Evolutionary conservation across 2,113 vertebrate species (phyloP).

Genomic region (Bujurquina vittata): DNA sequence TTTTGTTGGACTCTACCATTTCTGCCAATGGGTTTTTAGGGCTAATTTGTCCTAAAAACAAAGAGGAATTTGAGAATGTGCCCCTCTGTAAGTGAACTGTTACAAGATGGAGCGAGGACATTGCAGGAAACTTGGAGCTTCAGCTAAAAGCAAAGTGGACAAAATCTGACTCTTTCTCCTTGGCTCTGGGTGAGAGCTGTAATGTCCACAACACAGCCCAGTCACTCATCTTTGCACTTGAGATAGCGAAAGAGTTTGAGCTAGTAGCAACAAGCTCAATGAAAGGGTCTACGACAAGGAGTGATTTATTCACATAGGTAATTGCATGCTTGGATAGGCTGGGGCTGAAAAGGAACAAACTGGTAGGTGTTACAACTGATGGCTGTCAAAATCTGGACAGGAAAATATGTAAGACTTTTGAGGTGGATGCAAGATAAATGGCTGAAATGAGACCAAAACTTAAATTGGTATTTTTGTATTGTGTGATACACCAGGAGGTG

Average conservation of each 20-base stretch:
- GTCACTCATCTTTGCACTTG: not conserved
- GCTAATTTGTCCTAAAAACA: not conserved
- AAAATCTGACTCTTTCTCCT: not conserved
- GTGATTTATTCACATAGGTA: not conserved
- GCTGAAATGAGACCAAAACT: not conserved
- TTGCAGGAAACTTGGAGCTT: not conserved
- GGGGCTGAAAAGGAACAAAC: not conserved
- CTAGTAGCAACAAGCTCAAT: not conserved
- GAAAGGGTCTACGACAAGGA: not conserved
- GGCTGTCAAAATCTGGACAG: too few relatives aligned
- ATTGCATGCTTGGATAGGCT: not conserved
- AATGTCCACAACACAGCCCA: not conserved
- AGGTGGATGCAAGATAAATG: too few relatives aligned
- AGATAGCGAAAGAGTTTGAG: not conserved
- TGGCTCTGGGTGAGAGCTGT: not conserved
- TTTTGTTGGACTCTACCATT: not conserved
- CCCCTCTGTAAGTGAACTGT: not conserved
- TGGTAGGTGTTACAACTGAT: accelerated
- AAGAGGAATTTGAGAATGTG: not conserved
- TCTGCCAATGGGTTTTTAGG: not conserved
- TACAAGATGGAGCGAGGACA: not conserved
- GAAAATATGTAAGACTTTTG: too few relatives aligned
- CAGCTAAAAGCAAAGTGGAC: not conserved
- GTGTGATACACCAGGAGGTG: not conserved
- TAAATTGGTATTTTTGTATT: not conserved